Base-by-base conservation (phyloP, 1,140 invertebrate species). In the Caerostris extrusa region DNA sequence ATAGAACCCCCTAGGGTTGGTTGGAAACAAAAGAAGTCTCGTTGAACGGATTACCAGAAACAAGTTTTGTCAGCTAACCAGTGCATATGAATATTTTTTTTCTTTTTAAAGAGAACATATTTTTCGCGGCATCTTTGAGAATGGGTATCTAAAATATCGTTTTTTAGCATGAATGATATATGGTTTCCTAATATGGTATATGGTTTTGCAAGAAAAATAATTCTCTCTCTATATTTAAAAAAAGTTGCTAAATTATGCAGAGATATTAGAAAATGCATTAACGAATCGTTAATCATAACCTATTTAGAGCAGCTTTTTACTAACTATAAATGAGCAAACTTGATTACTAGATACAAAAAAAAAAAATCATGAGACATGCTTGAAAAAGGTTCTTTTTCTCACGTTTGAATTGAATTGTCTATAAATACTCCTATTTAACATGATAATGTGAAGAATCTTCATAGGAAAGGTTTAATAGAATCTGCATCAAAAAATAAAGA, bases 121-220 rank as follows among this genome's bases (percentile, higher is more conserved):
- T 77, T 77, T 50, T 77, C 34, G 71, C 71, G 71, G 71, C 71
- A 50, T 77, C 71, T 77, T 77, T 77, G 71, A 77, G 50, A 50
- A 77, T 77, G 34, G 50, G 34, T 53, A 77, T 53, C 71, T 10
- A 77, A 77, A 77, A 77, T 53, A 12, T 53, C 71, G 4, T 77
- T 77, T 77, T 53, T 77, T 77, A 53, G 8, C 71, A 77, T 53
- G 71, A 77, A 77, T 77, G 71, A 77, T 77, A 10, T 50, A 77
- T 77, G 34, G 34, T 34, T 34, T 34, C 34, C 34, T 34, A 34
- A 34, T 34, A 34, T 34, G 34, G 34, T 34, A 34, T 34, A 34
- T 34, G 34, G 34, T 34, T 34, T 2, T 34, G 34, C 34, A 34
- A 34, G 34, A 34, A 34, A 34, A 34, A 34, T 34, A 34, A 34